Evolutionary conservation across 2,797 vertebrate genomes (phyloP), one percentile per base, ranked within the genome.

Genomic region (Alectoris magna): DNA sequence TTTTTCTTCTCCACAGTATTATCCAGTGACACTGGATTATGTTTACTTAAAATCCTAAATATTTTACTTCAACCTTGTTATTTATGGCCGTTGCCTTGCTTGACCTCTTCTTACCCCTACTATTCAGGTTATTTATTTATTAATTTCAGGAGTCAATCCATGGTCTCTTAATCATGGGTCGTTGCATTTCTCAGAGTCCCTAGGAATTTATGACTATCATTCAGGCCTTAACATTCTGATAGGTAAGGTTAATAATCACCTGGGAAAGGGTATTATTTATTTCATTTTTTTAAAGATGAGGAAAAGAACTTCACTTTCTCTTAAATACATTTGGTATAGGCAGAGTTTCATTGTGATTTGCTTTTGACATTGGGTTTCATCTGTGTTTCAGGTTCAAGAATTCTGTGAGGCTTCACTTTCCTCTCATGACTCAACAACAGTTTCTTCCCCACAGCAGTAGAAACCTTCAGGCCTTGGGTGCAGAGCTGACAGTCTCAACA

Each of bases 131-230:
- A 82, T 78, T 72, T 59, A 77, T 43, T 29, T 64, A 64, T 41
- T 39, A 21, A 89, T 94, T 79, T 51, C 3, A 10, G 86, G 43
- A 84, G 24, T 41, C 24, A 71, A 5, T 62, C 92, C 90, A 87
- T 91, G 95, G 92, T 78, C 90, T 81, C 56, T 79, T 73, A 91
- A 94, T 92, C 34, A 88, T 84, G 83, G 88, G 14, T 59, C 83
- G 49, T 46, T 90, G 29, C 22, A 39, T 87, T 89, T 92, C 21
- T 79, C 55, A 64, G 89, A 92, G 34, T 68, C 60, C n/a, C 81
- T 94, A 93, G 34, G 64, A 90, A 66, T 91, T 84, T 92, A 84
- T 23, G 74, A 62, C 18, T 63, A 70, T 87, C 48, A 75, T 93
- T 87, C 51, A 68, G 59, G 24, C 59, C 90, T 17, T 59, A 59